Evolutionary conservation across 1,140 invertebrate species (phyloP).

Genomic region (Rhysida immarginata): DNA sequence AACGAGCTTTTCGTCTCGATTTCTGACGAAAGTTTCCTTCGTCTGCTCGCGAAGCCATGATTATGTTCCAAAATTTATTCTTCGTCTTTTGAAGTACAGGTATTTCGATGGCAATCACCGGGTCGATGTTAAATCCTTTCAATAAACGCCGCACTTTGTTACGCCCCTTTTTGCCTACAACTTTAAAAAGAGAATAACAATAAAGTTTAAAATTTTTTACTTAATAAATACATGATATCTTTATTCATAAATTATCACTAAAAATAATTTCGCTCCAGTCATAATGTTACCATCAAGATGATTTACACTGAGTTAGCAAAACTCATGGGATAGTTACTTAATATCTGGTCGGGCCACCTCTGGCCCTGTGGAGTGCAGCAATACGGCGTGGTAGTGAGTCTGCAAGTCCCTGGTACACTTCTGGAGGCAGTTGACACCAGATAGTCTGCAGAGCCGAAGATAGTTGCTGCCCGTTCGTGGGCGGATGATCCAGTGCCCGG

Average conservation of each 20-base stretch:
- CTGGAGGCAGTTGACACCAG: too few relatives aligned
- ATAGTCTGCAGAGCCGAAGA: too few relatives aligned
- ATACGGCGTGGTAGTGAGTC: too few relatives aligned
- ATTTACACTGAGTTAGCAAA: background rate
- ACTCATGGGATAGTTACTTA: background rate
- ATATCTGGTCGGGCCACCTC: background rate
- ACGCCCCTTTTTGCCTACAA: constrained; percentile 63
- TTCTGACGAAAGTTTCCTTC: too few relatives aligned
- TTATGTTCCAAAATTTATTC: constrained; percentile 9
- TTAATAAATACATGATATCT: background rate
- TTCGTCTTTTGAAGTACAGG: constrained; percentile 5
- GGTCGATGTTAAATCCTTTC: constrained; percentile 79
- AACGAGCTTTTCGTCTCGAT: too few relatives aligned
- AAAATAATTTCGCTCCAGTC: too few relatives aligned
- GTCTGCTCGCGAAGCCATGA: too few relatives aligned
- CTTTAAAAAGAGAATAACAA: constrained; percentile 28
- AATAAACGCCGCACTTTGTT: constrained; percentile 65
- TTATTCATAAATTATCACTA: too few relatives aligned
- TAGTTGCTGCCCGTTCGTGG: too few relatives aligned
- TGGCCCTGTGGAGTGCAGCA: background rate
- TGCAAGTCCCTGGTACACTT: too few relatives aligned
- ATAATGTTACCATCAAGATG: background rate
- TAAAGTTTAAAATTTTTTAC: background rate
- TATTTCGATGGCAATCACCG: constrained; percentile 42
- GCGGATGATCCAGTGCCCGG: too few relatives aligned